Conservation (phyloP, 2,888 invertebrate genomes). For the Trachelus tabidus region DNA sequence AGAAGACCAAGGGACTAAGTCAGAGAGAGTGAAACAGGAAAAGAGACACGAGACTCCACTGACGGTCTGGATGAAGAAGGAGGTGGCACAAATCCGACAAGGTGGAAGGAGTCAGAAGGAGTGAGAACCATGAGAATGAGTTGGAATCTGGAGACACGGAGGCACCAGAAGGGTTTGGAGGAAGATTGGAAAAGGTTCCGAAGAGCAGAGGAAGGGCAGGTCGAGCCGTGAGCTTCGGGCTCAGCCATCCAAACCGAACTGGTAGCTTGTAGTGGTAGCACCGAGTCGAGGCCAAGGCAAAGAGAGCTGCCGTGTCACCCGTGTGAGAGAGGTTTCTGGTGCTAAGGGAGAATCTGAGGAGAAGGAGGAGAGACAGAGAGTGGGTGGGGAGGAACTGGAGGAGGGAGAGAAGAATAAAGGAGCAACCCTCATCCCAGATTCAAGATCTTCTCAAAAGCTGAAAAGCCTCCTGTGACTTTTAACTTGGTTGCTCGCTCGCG, state of each 20-base stretch:
- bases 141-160: neutral
- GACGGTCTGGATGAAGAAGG: neutral
- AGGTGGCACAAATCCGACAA: neutral
- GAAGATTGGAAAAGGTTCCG: neutral
- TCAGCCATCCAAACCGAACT: neutral
- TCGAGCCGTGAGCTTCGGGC: conserved; percentile 21
- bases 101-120: neutral
- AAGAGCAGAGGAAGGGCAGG: conserved; percentile 10
- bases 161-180: neutral
- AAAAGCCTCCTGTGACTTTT: conserved; percentile 6
- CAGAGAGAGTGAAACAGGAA: neutral
- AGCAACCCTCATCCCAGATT: neutral
- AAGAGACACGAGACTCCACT: neutral
- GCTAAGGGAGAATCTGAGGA: neutral
- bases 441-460: conserved; percentile 1
- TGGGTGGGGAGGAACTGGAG: neutral
- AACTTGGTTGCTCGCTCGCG: conserved; percentile 8
- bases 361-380: conserved; percentile 14
- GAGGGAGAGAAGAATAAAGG: conserved; percentile 11
- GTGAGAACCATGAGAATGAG: neutral
- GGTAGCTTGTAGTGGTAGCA: neutral
- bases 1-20: conserved; percentile 13
- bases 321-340: neutral
- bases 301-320: neutral
- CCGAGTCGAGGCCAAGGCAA: neutral